These are phyloP conservation scores for Battus philenor DNA, from an alignment of 1,140 invertebrate species.

Conservation along the genomic window DNA sequence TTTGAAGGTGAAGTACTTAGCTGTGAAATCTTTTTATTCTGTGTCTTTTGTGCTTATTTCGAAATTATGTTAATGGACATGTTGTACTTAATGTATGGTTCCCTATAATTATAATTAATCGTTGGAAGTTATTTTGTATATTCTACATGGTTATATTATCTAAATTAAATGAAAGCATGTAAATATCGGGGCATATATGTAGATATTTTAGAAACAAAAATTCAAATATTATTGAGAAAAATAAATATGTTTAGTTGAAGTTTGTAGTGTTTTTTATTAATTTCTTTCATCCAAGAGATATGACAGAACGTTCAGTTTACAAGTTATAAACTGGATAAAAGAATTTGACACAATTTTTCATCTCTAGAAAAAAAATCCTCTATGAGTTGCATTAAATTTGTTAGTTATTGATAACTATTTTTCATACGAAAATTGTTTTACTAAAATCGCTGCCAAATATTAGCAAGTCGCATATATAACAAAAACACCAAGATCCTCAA, in stretches of 20 bases:
- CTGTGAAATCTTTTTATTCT: conserved; percentile 17
- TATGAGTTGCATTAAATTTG: too few relatives aligned
- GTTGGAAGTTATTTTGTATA: conserved; percentile 64
- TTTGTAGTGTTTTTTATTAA: conserved; percentile 29
- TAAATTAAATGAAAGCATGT: conserved; percentile 52
- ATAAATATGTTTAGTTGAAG: conserved; percentile 71
- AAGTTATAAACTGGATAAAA: too few relatives aligned
- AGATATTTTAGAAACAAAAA: conserved; percentile 71
- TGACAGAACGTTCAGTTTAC: too few relatives aligned
- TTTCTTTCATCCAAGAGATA: conserved; percentile 8
- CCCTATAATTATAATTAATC: conserved; percentile 32
- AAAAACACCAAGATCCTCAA: too few relatives aligned
- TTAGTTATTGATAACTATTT: too few relatives aligned
- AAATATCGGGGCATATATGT: conserved; percentile 66
- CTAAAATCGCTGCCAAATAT: too few relatives aligned
- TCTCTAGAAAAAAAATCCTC: too few relatives aligned
- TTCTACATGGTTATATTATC: conserved; percentile 61
- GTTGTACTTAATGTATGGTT: conserved; percentile 35
- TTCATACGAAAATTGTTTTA: too few relatives aligned
- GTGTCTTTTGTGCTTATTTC: conserved; percentile 30
- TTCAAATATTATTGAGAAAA: conserved; percentile 72
- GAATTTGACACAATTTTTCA: too few relatives aligned
- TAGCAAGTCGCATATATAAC: too few relatives aligned
- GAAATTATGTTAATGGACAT: conserved; percentile 32
- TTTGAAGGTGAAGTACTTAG: conserved; percentile 18